Evolutionary conservation across 2,113 vertebrate genomes (phyloP).

Genomic region (Burhinus oedicnemus): DNA sequence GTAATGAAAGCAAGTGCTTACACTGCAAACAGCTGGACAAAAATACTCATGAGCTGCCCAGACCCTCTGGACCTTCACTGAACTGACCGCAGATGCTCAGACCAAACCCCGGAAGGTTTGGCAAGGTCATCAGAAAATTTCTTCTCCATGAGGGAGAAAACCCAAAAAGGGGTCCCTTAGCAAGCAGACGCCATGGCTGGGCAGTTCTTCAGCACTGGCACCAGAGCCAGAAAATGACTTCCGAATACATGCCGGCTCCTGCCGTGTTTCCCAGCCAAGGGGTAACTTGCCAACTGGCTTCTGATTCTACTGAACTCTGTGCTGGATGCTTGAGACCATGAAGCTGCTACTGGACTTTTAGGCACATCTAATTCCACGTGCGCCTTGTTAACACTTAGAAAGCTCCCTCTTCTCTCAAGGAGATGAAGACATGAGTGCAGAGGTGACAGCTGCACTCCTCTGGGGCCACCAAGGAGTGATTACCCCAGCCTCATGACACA

Average conservation of each 20-base stretch:
- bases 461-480: background rate
- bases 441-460: background rate
- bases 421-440: background rate
- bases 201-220: background rate
- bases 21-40: background rate
- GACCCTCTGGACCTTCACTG: background rate
- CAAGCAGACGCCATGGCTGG: rapidly evolving
- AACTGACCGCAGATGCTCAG: background rate
- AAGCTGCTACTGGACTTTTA: background rate
- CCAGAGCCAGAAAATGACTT: background rate
- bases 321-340: background rate
- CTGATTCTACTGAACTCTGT: background rate
- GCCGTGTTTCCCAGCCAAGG: background rate
- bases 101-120: background rate
- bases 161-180: background rate
- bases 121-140: background rate
- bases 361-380: background rate
- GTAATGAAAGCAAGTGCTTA: background rate
- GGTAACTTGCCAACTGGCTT: background rate
- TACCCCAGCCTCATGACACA: slow-evolving; percentile 5
- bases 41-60: background rate
- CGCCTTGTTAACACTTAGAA: background rate
- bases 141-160: background rate
- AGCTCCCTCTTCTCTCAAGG: background rate
- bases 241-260: background rate